Evolutionary conservation across 1,140 invertebrate genomes (phyloP).

Genomic region (Zaprionus kolodkinae): DNA sequence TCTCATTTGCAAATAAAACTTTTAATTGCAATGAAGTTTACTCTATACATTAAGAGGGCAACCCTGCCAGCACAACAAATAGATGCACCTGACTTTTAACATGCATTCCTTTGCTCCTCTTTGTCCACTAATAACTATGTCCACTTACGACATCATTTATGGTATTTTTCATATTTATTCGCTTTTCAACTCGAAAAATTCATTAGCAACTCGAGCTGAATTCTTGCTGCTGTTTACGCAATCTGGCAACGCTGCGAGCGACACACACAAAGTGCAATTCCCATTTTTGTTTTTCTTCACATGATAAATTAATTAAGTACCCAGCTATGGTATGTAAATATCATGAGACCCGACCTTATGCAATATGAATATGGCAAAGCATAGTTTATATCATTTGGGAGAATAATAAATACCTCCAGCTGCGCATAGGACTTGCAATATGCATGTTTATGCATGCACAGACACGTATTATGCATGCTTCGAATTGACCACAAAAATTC

Average conservation of each 20-base stretch:
- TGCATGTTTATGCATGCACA: not conserved
- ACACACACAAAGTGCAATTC: not conserved
- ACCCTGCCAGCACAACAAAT: not conserved
- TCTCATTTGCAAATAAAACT: not conserved
- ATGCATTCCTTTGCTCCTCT: not conserved
- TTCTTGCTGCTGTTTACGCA: not conserved
- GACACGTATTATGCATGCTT: not conserved
- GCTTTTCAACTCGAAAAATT: not conserved
- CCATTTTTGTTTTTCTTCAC: not conserved
- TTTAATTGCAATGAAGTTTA: too few species aligned
- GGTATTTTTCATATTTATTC: not conserved
- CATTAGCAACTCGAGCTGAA: slow-evolving; percentile 1
- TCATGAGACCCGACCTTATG: not conserved
- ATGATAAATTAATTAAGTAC: not conserved
- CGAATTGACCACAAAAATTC: too few species aligned
- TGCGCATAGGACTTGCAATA: not conserved
- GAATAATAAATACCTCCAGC: not conserved
- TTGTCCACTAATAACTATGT: not conserved
- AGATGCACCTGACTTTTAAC: not conserved
- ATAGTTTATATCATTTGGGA: not conserved
- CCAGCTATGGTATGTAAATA: not conserved
- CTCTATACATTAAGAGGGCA: not conserved
- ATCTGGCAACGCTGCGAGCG: not conserved
- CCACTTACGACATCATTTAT: not conserved
- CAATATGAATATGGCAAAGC: not conserved